Evolutionary conservation across 2,797 vertebrate species (phyloP).

Genomic region (Vespertilio murinus): DNA sequence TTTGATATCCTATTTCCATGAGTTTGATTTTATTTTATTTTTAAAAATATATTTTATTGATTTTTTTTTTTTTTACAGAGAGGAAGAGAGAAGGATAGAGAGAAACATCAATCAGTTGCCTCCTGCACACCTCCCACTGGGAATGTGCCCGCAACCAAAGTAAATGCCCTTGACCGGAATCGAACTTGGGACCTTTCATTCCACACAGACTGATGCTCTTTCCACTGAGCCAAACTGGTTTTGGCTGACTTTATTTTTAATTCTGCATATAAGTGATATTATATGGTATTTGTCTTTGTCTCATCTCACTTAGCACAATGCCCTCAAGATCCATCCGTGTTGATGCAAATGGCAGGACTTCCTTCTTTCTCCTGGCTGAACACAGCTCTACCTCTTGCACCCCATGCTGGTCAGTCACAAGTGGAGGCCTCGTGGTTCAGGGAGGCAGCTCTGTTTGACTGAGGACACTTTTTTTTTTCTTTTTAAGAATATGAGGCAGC

Average conservation of each 20-base stretch:
- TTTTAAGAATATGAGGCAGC: not conserved
- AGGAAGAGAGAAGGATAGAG: no score
- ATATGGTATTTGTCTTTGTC: not conserved
- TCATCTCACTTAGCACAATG: not conserved
- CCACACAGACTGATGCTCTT: no score
- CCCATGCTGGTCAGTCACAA: not conserved
- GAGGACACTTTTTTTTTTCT: not conserved
- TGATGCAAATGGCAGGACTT: not conserved
- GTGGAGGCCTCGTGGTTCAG: not conserved
- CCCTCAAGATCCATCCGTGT: not conserved
- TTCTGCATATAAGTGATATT: not conserved
- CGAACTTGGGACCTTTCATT: no score
- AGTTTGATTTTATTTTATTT: not conserved
- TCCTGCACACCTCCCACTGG: no score
- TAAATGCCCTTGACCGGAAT: no score
- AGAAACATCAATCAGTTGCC: no score
- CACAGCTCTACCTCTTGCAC: not conserved
- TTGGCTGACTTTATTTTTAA: not conserved
- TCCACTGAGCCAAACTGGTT: no score
- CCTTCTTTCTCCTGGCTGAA: not conserved
- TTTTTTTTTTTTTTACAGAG: no score
- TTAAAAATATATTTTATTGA: no score
- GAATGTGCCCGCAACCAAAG: no score
- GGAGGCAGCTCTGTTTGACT: not conserved
- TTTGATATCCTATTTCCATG: not conserved